Evolutionary conservation across 2,797 vertebrate genomes (phyloP), one percentile per base, ranked within the genome.

Genomic region (Aphelocoma californica): DNA sequence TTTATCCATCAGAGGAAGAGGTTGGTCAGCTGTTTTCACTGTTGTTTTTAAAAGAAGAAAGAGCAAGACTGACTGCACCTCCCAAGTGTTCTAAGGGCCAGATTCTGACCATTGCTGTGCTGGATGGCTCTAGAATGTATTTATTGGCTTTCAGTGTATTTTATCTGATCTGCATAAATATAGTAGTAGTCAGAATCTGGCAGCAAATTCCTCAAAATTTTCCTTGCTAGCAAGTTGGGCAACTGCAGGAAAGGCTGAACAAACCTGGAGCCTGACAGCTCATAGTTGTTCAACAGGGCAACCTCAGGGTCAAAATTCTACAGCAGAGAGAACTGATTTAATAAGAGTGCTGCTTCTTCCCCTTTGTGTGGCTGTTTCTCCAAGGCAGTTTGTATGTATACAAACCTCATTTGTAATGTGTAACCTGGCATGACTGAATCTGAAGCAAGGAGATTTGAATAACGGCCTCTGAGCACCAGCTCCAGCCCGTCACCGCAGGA

Each of bases 1-100:
- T 98, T 93, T 99, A 99, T 96, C 99, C 99, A 7, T 98, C 99
- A 4, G 99, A 99, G 85, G 98, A 99, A 94, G 97, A 99, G 99
- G 99, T 97, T 42, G 23, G 96, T 92, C 40, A 19, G 26, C 58
- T 89, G 47, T 38, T 92, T 92, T 86, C 78, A 29, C 26, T 69
- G 38, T 44, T 58, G 15, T 69, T 74, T 12, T 60, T 56, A 48
- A 58, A 84, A 70, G 18, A 69, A 81, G 15, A 70, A 66, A 79
- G 15, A 70, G 24, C 7, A 17, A 60, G 56, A 36, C 51, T 34
- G 26, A 72, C 42, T 56, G 29, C 16, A 31, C 50, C 88, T 73
- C 65, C 29, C 6, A 44, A 50, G 28, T 17, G 57, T 70, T 48
- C 26, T 0, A 0, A 61, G 16, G 60, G 78, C 14, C 14, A 12